Evolutionary conservation across 1,140 invertebrate genomes (phyloP), one percentile per base, ranked within the genome.

Genomic region (Psix sp.): DNA sequence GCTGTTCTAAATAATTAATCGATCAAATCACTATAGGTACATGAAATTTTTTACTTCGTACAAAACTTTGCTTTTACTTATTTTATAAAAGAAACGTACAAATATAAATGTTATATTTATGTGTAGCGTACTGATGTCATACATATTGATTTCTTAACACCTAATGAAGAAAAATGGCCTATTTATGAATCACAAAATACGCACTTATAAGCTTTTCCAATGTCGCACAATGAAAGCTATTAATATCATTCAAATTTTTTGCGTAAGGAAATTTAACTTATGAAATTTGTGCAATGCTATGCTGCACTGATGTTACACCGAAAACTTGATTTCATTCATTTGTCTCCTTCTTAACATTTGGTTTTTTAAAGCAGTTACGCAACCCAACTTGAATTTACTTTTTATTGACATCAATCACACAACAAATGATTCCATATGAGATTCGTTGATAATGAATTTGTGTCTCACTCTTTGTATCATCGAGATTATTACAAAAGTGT

Each of bases 61-160:
- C 38, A 73, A 73, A 65, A 63, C 38, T 72, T 49, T 71, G 52
- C 38, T 49, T 45, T 59, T 31, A 36, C 11, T 65, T 43, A 56
- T 11, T 26, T n/a, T 43, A 31, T 26, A 54, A 54, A 73, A 59
- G 52, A 65, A 73, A 72, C 45, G 36, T 68, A 60, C 59, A 76
- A 52, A 52, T 70, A 42, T 62, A 66, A 39, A 38, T 56, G 48
- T 59, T 68, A 54, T 51, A 49, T 26, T 20, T 59, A 43, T 14
- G 43, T 62, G 46, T 62, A 60, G 33, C 15, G 42, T 57, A 71
- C 45, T 15, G 43, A 18, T 59, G 65, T 72, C 35, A 68, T 74
- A 77, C 20, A 51, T 63, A 77, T n/a, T 76, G 56, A 43, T 74
- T 46, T 62, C 59, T 77, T 76, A 78, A 70, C 21, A 62, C 20